Base-by-base conservation (phyloP, 2,888 invertebrate genomes). In the Rapana venosa region DNA sequence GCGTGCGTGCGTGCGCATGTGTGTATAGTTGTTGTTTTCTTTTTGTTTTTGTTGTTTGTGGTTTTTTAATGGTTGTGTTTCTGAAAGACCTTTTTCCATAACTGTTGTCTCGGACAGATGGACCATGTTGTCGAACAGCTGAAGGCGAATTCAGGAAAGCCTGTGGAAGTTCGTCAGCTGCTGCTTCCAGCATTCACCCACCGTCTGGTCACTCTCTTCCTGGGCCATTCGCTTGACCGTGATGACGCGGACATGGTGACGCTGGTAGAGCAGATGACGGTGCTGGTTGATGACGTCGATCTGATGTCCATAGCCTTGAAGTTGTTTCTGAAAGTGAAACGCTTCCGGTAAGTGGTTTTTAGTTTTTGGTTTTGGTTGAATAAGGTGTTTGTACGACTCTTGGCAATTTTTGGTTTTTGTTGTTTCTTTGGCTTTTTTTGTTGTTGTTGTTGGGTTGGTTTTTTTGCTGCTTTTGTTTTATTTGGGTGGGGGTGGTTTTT, bases 271-370 rank as follows among this genome's bases (percentile, higher is more conserved):
- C 90, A 91, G 30, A 87, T 90, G 83, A 77, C 77, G 36, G 79
- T 77, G 32, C 87, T 91, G 56, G 66, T 90, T 22, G 91, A 92
- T 61, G 91, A 91, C 0, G 88, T 89, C 35, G 91, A 92, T 83
- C 89, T 92, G 20, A 56, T 66, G 15, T 91, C 92, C 20, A 85
- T 89, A 30, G 87, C 91, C 15, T 90, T 91, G 35, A 90, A 90
- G 70, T 77, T 92, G 36, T 90, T 87, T 36, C 58, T 92, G 30
- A 77, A 90, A 81, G 90, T 91, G 56, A 88, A 88, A 86, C 36
- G 32, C 5, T 86, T 86, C 35, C 30, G 86, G 86, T 86, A 6
- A 35, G 83, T 4, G 22, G 77, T 74, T 74, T 0, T 74, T 66
- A 2, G 66, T 66, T 26, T 66, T 79, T 32, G n/a, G 32, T 77